These are phyloP conservation scores for Drosophila tsacasi DNA, from an alignment of 1,140 invertebrate genomes.

Conservation along the genomic window DNA sequence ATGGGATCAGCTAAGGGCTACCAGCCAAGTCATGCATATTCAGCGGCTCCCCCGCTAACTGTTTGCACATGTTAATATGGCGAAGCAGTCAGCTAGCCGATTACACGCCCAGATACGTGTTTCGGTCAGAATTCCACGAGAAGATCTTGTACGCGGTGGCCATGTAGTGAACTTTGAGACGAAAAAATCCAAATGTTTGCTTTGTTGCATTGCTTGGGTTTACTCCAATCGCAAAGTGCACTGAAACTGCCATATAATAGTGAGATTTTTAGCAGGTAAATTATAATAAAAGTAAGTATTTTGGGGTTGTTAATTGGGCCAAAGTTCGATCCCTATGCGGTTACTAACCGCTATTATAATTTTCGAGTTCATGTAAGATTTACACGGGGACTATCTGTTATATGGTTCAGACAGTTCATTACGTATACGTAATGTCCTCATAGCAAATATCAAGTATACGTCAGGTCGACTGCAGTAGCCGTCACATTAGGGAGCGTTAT, in stretches of 20 bases:
- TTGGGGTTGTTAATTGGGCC: constrained; percentile 15
- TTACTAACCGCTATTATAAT: neutral
- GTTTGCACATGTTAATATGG: constrained; percentile 31
- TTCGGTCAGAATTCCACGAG: constrained; percentile 39
- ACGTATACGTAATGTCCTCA: constrained; percentile 16
- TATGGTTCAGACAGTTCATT: constrained; percentile 1
- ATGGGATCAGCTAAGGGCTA: constrained; percentile 49
- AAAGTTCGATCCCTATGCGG: constrained; percentile 21
- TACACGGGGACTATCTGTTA: constrained; percentile 1
- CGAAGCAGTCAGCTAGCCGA: constrained; percentile 1
- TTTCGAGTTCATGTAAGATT: constrained; percentile 19
- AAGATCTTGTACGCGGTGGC: constrained; percentile 25
- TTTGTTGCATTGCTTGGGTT: constrained; percentile 20
- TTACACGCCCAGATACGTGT: constrained; percentile 35
- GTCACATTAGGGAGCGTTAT: constrained; percentile 26
- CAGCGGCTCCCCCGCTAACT: constrained; percentile 41
- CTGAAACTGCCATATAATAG: constrained; percentile 14
- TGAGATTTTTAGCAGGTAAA: constrained; percentile 51
- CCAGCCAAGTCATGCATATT: constrained; percentile 33
- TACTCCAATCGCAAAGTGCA: constrained; percentile 7
- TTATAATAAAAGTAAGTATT: constrained; percentile 27
- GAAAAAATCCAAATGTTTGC: constrained; percentile 40
- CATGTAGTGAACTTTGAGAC: constrained; percentile 40
- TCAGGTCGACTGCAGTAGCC: constrained; percentile 12
- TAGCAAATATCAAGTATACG: constrained; percentile 42